A percentile compares a stretch with the other conserved stretches of the same genome.
Conservation (phyloP, 2,888 invertebrate genomes). For the Calameuta pallipes region DNA sequence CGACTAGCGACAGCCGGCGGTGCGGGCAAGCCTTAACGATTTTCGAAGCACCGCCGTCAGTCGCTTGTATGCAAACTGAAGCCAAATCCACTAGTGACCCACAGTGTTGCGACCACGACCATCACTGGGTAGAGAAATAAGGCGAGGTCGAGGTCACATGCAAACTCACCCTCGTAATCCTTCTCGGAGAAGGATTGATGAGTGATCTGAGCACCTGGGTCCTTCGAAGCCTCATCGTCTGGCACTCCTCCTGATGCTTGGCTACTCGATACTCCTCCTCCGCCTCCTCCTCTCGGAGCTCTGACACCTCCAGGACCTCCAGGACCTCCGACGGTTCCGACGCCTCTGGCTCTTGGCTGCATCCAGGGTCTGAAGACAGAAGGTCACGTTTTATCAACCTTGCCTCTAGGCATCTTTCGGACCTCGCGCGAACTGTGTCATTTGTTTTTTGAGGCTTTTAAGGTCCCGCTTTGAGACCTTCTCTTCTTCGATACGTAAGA, state of each 20-base stretch:
- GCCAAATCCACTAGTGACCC: slow-evolving; percentile 54
- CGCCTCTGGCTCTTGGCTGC: slow-evolving; percentile 63
- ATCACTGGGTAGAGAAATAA: slow-evolving; percentile 6
- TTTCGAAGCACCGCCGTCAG: slow-evolving; percentile 56
- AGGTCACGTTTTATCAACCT: background rate
- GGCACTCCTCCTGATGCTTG: slow-evolving; percentile 67
- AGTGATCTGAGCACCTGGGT: slow-evolving; percentile 85
- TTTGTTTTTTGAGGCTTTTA: background rate
- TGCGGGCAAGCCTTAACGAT: slow-evolving; percentile 49
- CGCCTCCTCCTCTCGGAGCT: slow-evolving; percentile 27
- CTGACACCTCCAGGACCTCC: slow-evolving; percentile 42
- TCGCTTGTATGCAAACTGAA: slow-evolving; percentile 49
- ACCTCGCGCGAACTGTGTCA: background rate
- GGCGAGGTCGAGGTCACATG: background rate
- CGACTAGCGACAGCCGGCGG: slow-evolving; percentile 12
- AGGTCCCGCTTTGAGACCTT: background rate
- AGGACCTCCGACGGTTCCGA: slow-evolving; percentile 42
- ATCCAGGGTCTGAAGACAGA: slow-evolving; percentile 68
- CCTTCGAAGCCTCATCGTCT: slow-evolving; percentile 86
- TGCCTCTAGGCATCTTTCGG: background rate
- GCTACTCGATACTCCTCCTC: slow-evolving; percentile 10
- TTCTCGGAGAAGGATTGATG: slow-evolving; percentile 86
- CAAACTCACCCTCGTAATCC: slow-evolving; percentile 84
- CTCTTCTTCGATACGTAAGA: background rate
- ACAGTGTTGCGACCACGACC: slow-evolving; percentile 26